These are phyloP conservation scores for Andrena praecox DNA, from an alignment of 2,888 invertebrate species.

Conservation along the genomic window DNA sequence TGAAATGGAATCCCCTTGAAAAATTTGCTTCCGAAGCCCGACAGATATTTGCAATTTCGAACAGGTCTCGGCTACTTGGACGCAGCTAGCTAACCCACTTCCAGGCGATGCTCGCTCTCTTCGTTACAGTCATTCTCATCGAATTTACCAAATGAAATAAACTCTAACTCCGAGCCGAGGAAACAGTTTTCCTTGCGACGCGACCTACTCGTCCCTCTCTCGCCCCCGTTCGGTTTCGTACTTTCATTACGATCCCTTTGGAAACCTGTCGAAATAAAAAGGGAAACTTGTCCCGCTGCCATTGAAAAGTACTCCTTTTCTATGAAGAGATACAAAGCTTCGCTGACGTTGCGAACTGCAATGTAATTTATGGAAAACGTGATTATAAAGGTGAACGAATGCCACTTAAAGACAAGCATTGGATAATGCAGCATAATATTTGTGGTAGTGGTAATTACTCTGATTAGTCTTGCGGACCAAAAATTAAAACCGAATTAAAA, in stretches of 20 bases:
- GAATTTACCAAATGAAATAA: constrained; percentile 56
- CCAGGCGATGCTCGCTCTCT: constrained; percentile 37
- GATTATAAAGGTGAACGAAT: background rate
- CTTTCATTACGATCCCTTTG: background rate
- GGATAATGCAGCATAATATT: too few species aligned
- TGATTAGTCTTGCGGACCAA: too few species aligned
- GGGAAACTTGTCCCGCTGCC: background rate
- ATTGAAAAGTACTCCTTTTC: background rate
- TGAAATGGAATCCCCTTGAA: constrained; percentile 27
- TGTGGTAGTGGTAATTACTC: too few species aligned
- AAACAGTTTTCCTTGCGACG: constrained; percentile 49
- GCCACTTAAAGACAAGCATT: too few species aligned
- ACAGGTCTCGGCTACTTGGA: constrained; percentile 16
- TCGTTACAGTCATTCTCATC: constrained; percentile 56
- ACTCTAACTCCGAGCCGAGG: constrained; percentile 20
- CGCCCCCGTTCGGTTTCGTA: background rate
- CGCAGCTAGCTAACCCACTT: constrained; percentile 43
- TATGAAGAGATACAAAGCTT: background rate
- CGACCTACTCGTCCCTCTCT: constrained; percentile 14
- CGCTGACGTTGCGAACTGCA: background rate
- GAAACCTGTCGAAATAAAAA: constrained; percentile 26
- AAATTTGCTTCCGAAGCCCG: constrained; percentile 42
- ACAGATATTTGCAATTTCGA: constrained; percentile 56
- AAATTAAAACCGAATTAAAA: too few species aligned
- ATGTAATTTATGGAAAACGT: background rate